Base-by-base conservation (phyloP, 2,797 vertebrate species). In the Hirundo rustica region DNA sequence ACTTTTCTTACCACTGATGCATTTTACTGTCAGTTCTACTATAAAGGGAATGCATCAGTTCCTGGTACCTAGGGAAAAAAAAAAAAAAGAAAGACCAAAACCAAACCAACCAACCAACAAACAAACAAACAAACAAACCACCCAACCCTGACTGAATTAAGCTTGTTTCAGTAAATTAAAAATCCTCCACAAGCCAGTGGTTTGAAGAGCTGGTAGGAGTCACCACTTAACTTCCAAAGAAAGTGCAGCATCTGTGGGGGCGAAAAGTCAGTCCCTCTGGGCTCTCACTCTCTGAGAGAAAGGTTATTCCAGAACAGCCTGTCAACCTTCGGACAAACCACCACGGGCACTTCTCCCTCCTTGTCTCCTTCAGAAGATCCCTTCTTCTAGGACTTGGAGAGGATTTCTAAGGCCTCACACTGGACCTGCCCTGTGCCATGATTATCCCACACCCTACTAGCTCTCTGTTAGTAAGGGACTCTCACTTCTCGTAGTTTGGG, bases 151-250 rank as follows among this genome's bases (percentile, higher is more conserved):
- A 76, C 36, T 67, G 65, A 92, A 90, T 88, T 85, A 94, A 68
- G n/a, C 12, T 76, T 81, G 47, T 72, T 91, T 61, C 40, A 93
- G 30, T 72, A 94, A 94, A 93, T 95, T 86, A 94, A 90, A 95
- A 89, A 75, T 90, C 54, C n/a, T 78, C 58, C 45, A 38, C 16
- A 55, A 76, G 51, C 62, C 83, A 81, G 44, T 62, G 48, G 13
- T 93, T 90, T 86, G 62, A 92, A 81, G 64, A 89, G 80, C 19
- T 88, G 32, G 34, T 89, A 82, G 80, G 64, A 92, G 71, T 94
- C 71, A 79, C 44, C 66, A 13, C 73, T 72, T 79, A 76, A 90
- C 61, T 93, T 90, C 80, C 21, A 73, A 85, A 85, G 73, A 89
- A 83, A 83, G 23, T 76, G 29, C 67, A 91, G 60, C 67, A 85